A percentile compares a stretch with the other conserved stretches of the same genome.
phyloP scores from a whole-genome alignment of 2,113 vertebrate genomes.

The Hassar affinis region DNA sequence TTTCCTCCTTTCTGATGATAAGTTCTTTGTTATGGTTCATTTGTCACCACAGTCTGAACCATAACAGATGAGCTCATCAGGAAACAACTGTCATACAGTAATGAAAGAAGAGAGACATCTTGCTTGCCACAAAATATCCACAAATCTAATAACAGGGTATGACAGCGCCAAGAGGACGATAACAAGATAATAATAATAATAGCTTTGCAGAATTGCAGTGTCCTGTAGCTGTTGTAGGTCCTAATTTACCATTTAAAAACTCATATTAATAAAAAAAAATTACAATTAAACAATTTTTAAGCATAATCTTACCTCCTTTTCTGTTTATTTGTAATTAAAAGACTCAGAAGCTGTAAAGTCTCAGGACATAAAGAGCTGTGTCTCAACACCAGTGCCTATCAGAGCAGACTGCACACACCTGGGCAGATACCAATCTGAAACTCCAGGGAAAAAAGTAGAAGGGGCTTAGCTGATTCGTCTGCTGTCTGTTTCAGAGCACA shows the following conservation, averaged over 20 bases:
- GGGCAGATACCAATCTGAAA: slow-evolving; percentile 32
- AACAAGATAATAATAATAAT: no score
- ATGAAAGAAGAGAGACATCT: slow-evolving; percentile 7
- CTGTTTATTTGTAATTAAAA: background rate
- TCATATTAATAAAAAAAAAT: background rate
- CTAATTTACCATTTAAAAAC: background rate
- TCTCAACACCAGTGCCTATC: slow-evolving; percentile 4
- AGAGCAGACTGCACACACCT: slow-evolving; percentile 27
- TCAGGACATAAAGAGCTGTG: background rate
- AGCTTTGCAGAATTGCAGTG: slow-evolving; percentile 6
- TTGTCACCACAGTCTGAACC: slow-evolving; percentile 27
- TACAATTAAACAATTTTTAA: no score
- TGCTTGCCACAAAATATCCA: background rate
- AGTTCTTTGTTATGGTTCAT: slow-evolving; percentile 10
- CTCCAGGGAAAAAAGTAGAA: background rate
- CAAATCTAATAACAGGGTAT: slow-evolving; percentile 15
- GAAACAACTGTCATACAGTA: slow-evolving; percentile 24
- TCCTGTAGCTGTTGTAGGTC: background rate
- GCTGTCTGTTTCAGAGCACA: slow-evolving; percentile 22
- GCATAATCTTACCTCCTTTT: background rate
- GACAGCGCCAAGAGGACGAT: background rate
- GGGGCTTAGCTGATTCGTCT: slow-evolving; percentile 20
- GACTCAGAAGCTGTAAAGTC: background rate
- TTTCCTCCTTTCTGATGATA: background rate
- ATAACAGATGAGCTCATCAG: slow-evolving; percentile 38